Evolutionary conservation across 2,888 invertebrate genomes (phyloP), one percentile per base, ranked within the genome.

Genomic region (Conchocele bisecta): DNA sequence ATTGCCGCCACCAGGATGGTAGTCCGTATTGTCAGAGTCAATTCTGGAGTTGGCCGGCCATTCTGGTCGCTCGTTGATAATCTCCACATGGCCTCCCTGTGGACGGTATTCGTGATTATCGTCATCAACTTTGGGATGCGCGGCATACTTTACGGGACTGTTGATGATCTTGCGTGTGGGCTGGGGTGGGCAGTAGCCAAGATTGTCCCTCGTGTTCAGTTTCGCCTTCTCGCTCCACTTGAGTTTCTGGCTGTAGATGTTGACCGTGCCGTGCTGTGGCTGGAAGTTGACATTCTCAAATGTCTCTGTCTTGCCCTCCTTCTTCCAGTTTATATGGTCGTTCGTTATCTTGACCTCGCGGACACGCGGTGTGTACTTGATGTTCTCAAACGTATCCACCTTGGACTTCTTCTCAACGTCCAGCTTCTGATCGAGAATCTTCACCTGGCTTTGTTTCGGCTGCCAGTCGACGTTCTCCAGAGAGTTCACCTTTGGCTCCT

Each of bases 261-360:
- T 66, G 22, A 81, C 65, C 24, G 71, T 71, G 1, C 83, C 84
- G 3, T 82, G 82, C 13, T 63, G 51, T 1, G 84, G 83, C 15
- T 63, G 53, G 60, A 83, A 82, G 7, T 63, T 57, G 17, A 77
- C 93, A 90, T 98, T 98, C 67, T 97, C 96, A 89, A 98, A 92
- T 9, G 98, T 98, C 42, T 97, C 97, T 81, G 98, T 94, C 93
- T 97, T 97, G n/a, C 97, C 95, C 92, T 96, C 96, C 5, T 96
- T 97, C 29, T 78, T 85, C 84, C 86, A 86, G 20, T 75, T 64
- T 5, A 78, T 37, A 53, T 83, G 80, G 41, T 81, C 70, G 46
- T 67, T 64, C 7, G 63, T 54, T 17, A 84, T 81, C 57, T 75
- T 71, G 28, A 82, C 63, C 20, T 76, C 74, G 39, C 73, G 66